Base-by-base conservation (phyloP, 2,888 invertebrate species). In the Tillus elongatus region DNA sequence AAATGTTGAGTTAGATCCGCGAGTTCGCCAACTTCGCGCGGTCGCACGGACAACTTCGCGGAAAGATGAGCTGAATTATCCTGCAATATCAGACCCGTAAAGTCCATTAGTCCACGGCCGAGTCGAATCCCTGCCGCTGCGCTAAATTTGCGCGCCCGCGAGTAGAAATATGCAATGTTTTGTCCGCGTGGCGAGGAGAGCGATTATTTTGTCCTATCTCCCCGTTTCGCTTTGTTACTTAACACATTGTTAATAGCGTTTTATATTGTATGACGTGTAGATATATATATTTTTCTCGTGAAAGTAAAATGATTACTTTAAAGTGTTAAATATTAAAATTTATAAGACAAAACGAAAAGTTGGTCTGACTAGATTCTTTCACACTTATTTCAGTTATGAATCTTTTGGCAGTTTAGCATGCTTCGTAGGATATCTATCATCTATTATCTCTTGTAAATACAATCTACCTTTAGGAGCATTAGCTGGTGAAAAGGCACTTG, bases 1-100 rank as follows among this genome's bases (percentile, higher is more conserved):
- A 74, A 67, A 71, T 72, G 72, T 77, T 76, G 75, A 75, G 74
- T 76, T 75, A 48, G 54, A 52, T 38, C 19, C 35, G 30, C 24
- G 24, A n/a, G 6, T n/a, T 19, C 6, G 24, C 24, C 24, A 19
- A 19, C 24, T 19, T 19, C 24, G 6, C 6, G 24, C 24, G 6
- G n/a, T 19, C 24, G 6, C 24, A 8, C n/a, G 6, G n/a, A 19
- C n/a, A n/a, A n/a, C n/a, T n/a, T n/a, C n/a, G n/a, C n/a, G n/a
- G n/a, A n/a, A n/a, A n/a, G n/a, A n/a, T n/a, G n/a, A n/a, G n/a
- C n/a, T n/a, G n/a, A n/a, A n/a, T n/a, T n/a, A n/a, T n/a, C n/a
- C n/a, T n/a, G 24, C 24, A 19, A 19, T 19, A 8, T 19, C n/a
- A 19, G 24, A 8, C 24, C 6, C 24, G 24, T 19, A 19, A 19